Evolutionary conservation across 2,113 vertebrate genomes (phyloP), one percentile per base, ranked within the genome.

Genomic region (Australoheros scitulus): DNA sequence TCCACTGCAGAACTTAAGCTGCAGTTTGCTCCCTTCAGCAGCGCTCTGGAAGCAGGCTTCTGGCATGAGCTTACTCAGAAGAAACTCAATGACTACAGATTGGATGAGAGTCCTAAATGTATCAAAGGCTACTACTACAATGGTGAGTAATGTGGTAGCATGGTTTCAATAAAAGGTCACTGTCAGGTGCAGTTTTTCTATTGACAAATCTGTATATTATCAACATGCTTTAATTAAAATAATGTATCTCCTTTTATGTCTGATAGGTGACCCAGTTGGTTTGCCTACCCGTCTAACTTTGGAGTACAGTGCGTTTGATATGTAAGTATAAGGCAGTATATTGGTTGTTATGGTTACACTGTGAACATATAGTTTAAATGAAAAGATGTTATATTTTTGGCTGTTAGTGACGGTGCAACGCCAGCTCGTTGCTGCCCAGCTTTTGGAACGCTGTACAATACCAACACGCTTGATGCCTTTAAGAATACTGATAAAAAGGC

Each of bases 221-320:
- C 47, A 32, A 10, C 36, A 3, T 72, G 9, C 15, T 29, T 57
- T n/a, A 2, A 15, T 24, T 52, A 15, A 63, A 18, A 65, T 1
- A n/a, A 57, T 76, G 47, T 26, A 15, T 77, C 3, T 3, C n/a
- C 3, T 24, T 74, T 63, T 81, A 2, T 76, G 17, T 86, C 41
- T 7, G 6, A 26, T 83, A 99, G 98, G 98, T 76, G 98, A 99
- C 93, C 96, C 97, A 22, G 92, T 94, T 56, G 97, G 98, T 70
- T 96, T 99, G 81, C 98, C 98, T 14, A 96, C 97, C 87, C 98
- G 98, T 14, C 86, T 99, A 77, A 99, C 97, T 0, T 86, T 99
- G 95, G 98, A 99, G 94, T 99, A 97, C 80, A 99, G 97, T 88
- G 98, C 98, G 77, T 99, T 99, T 96, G 98, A 99, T 88, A 94